These are phyloP conservation scores for Planococcus citri DNA, from an alignment of 1,140 invertebrate species.

Conservation along the genomic window DNA sequence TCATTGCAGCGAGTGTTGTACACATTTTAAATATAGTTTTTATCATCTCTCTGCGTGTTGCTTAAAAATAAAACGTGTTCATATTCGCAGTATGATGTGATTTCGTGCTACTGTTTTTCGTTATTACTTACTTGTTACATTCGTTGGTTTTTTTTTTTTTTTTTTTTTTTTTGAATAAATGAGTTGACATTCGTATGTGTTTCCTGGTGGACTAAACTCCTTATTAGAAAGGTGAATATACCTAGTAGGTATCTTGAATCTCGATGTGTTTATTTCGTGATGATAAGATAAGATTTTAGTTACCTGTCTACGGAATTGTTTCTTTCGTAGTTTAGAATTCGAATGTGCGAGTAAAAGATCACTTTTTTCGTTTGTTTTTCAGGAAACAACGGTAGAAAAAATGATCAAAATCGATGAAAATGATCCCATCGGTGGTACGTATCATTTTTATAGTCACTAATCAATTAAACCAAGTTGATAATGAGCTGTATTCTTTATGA, in stretches of 20 bases:
- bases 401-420: constrained; percentile 78
- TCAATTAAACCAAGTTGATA: too few species aligned
- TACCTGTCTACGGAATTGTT: background rate
- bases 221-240: background rate
- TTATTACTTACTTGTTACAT: too few species aligned
- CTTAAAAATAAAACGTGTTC: constrained; percentile 4
- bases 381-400: background rate
- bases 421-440: constrained; percentile 66
- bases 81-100: background rate
- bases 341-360: too few species aligned
- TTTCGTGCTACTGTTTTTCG: too few species aligned
- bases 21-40: constrained; percentile 19
- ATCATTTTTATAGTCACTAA: background rate
- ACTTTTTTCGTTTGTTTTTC: background rate
- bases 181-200: background rate
- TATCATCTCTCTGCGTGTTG: background rate
- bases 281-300: background rate
- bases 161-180: background rate
- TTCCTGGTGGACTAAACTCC: background rate
- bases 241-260: background rate
- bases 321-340: too few species aligned
- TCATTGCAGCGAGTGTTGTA: background rate
- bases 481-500: too few species aligned
- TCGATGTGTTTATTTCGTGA: background rate
- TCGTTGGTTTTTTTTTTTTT: background rate